A percentile compares a stretch with the other conserved stretches of the same genome.
These are phyloP conservation scores for Conops quadrifasciatus DNA, from an alignment of 2,888 invertebrate genomes.

Conservation along the genomic window DNA sequence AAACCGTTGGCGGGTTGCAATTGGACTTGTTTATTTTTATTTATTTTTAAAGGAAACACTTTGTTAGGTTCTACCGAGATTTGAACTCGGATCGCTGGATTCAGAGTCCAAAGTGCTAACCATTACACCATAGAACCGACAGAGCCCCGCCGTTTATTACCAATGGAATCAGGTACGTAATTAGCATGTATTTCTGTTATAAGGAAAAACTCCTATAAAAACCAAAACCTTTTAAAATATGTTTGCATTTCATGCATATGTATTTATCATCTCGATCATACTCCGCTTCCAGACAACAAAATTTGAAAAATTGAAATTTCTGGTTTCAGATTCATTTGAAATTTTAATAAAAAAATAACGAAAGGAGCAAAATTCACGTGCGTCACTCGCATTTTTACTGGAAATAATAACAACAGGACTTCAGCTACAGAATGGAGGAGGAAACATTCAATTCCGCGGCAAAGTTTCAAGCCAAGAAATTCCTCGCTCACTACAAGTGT, in stretches of 20 bases:
- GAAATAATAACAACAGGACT: slow-evolving; percentile 5
- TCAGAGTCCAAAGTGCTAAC: slow-evolving; percentile 56
- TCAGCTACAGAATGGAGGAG: slow-evolving; percentile 17
- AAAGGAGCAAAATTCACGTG: slow-evolving; percentile 21
- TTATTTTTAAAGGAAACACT: neutral
- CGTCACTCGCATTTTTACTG: slow-evolving; percentile 3
- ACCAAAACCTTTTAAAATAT: too few relatives aligned
- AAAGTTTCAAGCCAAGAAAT: slow-evolving; percentile 35
- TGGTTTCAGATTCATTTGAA: slow-evolving; percentile 9
- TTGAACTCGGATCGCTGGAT: slow-evolving; percentile 66
- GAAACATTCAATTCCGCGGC: slow-evolving; percentile 31
- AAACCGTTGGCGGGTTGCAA: neutral
- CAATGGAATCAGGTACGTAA: neutral
- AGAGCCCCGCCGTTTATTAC: neutral
- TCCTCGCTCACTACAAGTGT: slow-evolving; percentile 42
- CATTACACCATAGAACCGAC: slow-evolving; percentile 56
- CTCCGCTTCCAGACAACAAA: neutral
- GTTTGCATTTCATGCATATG: neutral
- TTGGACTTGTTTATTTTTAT: neutral
- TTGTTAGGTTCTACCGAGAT: slow-evolving; percentile 65
- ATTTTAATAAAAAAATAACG: slow-evolving; percentile 15
- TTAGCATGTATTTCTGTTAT: too few relatives aligned
- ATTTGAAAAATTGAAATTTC: neutral
- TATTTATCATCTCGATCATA: neutral
- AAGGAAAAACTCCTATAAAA: neutral